Conservation (phyloP, 2,113 vertebrate genomes). For the Coptodon bakossiorum region DNA sequence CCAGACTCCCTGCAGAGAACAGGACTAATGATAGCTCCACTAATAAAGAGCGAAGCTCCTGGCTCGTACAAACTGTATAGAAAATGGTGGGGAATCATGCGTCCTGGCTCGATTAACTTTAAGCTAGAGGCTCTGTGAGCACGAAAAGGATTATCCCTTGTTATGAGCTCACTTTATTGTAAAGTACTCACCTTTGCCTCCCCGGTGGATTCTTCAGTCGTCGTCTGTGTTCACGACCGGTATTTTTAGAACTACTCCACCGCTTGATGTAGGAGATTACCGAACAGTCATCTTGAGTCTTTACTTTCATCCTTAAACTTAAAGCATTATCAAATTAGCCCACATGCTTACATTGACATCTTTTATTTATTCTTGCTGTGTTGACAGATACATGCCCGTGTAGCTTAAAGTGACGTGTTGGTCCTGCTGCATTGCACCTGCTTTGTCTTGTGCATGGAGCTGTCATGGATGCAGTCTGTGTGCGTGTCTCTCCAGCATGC, state of each 20-base stretch:
- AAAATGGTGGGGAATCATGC: conserved; percentile 35
- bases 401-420: neutral
- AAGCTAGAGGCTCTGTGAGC: conserved; percentile 38
- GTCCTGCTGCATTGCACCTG: conserved; percentile 38
- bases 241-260: neutral
- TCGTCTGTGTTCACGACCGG: neutral
- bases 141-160: conserved; percentile 48
- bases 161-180: conserved; percentile 47
- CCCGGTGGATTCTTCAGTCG: neutral
- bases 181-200: conserved; percentile 6
- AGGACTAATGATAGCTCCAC: conserved; percentile 40
- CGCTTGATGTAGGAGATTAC: neutral
- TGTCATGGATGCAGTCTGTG: conserved; percentile 19
- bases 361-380: neutral
- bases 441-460: conserved; percentile 38
- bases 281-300: neutral
- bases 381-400: neutral
- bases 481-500: conserved; percentile 52
- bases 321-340: conserved; percentile 18
- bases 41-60: conserved; percentile 56
- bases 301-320: conserved; percentile 11
- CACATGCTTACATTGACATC: neutral
- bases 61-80: conserved; percentile 23
- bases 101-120: conserved; percentile 40
- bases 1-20: conserved; percentile 52